These are phyloP conservation scores for Poeciliopsis turneri DNA, from an alignment of 2,797 vertebrate genomes.

Conservation along the genomic window DNA sequence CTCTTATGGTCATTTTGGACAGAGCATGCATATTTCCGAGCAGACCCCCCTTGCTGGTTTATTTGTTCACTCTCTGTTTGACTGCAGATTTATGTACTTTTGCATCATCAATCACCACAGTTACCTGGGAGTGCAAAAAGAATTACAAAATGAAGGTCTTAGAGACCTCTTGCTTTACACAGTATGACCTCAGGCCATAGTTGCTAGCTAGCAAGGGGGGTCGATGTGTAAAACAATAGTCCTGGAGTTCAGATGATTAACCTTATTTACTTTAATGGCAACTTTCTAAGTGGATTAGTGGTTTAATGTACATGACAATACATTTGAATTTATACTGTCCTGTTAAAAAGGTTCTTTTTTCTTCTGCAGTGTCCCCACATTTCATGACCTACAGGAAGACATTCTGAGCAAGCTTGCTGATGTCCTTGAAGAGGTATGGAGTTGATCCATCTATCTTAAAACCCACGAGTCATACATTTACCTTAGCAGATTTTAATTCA, in stretches of 20 bases:
- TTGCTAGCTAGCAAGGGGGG: neutral
- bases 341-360: constrained; percentile 14
- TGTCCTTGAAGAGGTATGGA: constrained; percentile 93
- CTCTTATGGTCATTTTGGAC: constrained; percentile 12
- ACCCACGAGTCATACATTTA: constrained; percentile 14
- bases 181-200: neutral
- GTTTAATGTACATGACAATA: neutral
- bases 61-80: constrained; percentile 1
- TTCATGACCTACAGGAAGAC: constrained; percentile 93
- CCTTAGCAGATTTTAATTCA: constrained; percentile 9
- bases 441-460: neutral
- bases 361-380: constrained; percentile 88
- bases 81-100: constrained; percentile 8
- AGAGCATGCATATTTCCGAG: neutral
- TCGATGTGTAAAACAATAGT: neutral
- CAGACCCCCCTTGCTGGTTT: neutral
- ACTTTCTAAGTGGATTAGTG: neutral
- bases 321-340: neutral
- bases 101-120: neutral
- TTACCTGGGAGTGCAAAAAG: neutral
- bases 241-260: constrained; percentile 1
- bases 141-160: neutral
- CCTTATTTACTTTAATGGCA: neutral
- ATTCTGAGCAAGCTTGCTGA: constrained; percentile 95
- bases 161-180: neutral